Percentiles rank a stretch among this genome's conserved stretches.
phyloP scores from a whole-genome alignment of 1,140 invertebrate genomes.

The Sycophila sp. region DNA sequence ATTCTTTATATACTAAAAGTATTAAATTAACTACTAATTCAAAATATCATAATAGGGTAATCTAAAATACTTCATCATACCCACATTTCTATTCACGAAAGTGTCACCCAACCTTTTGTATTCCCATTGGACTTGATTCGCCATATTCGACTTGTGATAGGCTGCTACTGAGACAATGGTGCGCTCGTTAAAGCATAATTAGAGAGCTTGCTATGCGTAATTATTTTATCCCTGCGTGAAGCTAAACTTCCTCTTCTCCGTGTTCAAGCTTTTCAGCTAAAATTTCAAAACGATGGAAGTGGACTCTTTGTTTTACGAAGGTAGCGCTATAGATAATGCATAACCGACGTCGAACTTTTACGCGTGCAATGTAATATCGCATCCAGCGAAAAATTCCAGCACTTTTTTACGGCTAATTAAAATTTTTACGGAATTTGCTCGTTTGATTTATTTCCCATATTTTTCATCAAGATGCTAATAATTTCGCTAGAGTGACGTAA shows the following conservation, averaged over 20 bases:
- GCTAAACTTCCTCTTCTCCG: not conserved
- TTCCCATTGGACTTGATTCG: no score
- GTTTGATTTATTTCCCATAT: constrained; percentile 1
- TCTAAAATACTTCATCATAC: no score
- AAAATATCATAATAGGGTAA: no score
- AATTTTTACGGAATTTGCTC: constrained; percentile 8
- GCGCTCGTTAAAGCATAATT: not conserved
- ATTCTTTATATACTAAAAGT: no score
- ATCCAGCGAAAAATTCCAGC: not conserved
- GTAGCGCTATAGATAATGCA: constrained; percentile 1
- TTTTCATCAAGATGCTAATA: not conserved
- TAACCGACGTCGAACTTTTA: not conserved
- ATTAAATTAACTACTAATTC: no score
- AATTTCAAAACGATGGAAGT: no score
- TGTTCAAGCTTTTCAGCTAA: not conserved
- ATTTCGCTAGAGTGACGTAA: not conserved
- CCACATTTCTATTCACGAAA: no score
- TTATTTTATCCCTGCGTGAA: not conserved
- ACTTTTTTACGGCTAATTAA: not conserved
- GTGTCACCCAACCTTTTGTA: no score
- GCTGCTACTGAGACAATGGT: not conserved
- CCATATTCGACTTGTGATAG: no score
- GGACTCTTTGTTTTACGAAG: not conserved
- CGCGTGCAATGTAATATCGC: not conserved
- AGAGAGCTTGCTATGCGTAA: not conserved